Base-by-base conservation (phyloP, 2,888 invertebrate species). In the Plebejus melissa region DNA sequence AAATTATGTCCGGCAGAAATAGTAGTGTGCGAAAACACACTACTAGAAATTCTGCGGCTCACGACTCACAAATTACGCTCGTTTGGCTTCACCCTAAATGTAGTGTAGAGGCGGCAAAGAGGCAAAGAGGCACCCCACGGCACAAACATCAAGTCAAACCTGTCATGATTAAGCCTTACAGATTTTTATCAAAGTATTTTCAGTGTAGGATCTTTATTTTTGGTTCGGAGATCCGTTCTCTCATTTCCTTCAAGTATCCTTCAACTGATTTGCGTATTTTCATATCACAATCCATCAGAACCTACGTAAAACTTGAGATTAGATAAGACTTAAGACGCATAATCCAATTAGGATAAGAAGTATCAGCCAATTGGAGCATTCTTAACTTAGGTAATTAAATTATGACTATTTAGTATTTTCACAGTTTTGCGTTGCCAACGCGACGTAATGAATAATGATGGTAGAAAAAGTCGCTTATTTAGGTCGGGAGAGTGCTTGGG, bases 311-410 rank as follows among this genome's bases (percentile, higher is more conserved):
- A 58, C 58, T 9, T 58, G 22, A 58, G 58, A 58, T 58, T 58
- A 58, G 58, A 58, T 58, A 58, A 58, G 58, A 58, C 58, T 58
- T 58, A 58, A 22, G 58, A 58, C 58, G 58, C 22, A 58, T 22
- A 58, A 22, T 58, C 58, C 9, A 58, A 58, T 58, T 22, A 58
- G 58, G 58, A 58, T 58, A 58, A 58, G 58, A 22, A n/a, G 22
- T 22, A 22, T 22, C 5, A 58, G n/a, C n/a, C 22, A 58, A 54
- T 54, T 54, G 13, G n/a, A n/a, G 22, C 22, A 58, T 22, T 7
- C 58, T 22, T 58, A 58, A 22, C 22, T 58, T 22, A 22, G 58
- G 58, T 58, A 22, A 58, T 9, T 58, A 7, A 58, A 58, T 58
- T 58, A 58, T 2, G 5, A 58, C 22, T 58, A 58, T 58, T n/a